phyloP scores from a whole-genome alignment of 2,888 invertebrate genomes.

The Zaprionus lineosus region DNA sequence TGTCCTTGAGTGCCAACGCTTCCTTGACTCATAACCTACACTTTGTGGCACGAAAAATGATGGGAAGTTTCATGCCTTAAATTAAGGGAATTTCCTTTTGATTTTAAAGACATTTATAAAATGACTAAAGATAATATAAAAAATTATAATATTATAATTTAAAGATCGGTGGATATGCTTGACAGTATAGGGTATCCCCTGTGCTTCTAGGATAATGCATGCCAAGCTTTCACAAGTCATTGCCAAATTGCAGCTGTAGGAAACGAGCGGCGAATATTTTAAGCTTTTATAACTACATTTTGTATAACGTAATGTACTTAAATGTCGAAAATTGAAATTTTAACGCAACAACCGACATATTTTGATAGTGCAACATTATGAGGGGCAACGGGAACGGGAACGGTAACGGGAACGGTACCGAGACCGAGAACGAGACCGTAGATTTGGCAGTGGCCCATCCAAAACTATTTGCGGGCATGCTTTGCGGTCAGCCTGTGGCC shows the following conservation, averaged over 20 bases:
- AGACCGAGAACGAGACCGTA: too few relatives aligned
- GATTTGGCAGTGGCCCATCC: constrained; percentile 44
- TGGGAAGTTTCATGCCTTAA: too few relatives aligned
- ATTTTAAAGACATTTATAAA: too few relatives aligned
- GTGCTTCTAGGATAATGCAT: too few relatives aligned
- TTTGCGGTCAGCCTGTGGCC: constrained; percentile 64
- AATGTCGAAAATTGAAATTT: constrained; percentile 73
- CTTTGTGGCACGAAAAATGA: too few relatives aligned
- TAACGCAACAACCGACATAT: constrained; percentile 46
- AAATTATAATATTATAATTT: too few relatives aligned
- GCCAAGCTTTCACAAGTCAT: constrained; percentile 23
- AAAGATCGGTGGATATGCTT: too few relatives aligned
- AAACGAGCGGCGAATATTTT: constrained; percentile 37
- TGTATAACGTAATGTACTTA: constrained; percentile 59
- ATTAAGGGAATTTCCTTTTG: too few relatives aligned
- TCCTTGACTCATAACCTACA: too few relatives aligned
- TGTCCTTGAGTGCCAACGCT: too few relatives aligned
- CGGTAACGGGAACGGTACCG: constrained; percentile 13
- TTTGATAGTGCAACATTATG: constrained; percentile 1
- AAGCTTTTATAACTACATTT: constrained; percentile 75
- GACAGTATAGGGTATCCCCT: too few relatives aligned
- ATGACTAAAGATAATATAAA: too few relatives aligned
- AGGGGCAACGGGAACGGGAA: neutral
- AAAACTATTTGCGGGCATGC: constrained; percentile 72
- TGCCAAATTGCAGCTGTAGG: constrained; percentile 6